Conservation (phyloP, 1,140 invertebrate genomes). For the Anthonomus grandis region DNA sequence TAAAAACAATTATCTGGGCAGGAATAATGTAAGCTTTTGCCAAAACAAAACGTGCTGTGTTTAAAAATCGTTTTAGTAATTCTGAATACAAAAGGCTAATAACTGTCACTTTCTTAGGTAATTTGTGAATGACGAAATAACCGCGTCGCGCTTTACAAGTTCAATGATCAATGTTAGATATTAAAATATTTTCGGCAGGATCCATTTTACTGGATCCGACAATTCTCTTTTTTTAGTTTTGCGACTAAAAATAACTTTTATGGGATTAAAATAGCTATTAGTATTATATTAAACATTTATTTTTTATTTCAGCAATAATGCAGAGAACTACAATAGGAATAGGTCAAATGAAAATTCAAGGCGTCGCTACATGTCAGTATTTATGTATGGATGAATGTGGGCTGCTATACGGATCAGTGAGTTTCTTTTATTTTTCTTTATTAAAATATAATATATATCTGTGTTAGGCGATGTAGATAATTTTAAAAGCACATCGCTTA, state of each 20-base stretch:
- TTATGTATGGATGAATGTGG: conserved; percentile 83
- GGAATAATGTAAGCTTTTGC: too few species aligned
- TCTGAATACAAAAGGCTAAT: conserved; percentile 24
- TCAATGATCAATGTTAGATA: conserved; percentile 18
- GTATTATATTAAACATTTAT: neutral
- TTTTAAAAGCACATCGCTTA: too few species aligned
- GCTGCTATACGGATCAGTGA: conserved; percentile 79
- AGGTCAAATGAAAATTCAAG: conserved; percentile 78
- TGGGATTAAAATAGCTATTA: neutral
- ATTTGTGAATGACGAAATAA: conserved; percentile 13
- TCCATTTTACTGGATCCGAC: too few species aligned
- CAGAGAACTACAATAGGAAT: conserved; percentile 72
- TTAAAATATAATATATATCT: too few species aligned
- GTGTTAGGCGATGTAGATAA: too few species aligned
- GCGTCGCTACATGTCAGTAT: conserved; percentile 76
- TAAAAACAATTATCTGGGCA: too few species aligned
- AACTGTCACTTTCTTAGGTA: conserved; percentile 25
- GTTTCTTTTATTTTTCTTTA: too few species aligned
- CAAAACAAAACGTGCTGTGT: conserved; percentile 9
- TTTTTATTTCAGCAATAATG: conserved; percentile 72
- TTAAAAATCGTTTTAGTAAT: conserved; percentile 20
- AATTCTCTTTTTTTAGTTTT: too few species aligned
- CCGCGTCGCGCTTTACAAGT: conserved; percentile 10
- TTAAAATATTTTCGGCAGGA: conserved; percentile 10
- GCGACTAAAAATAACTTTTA: neutral